Evolutionary conservation across 2,888 invertebrate species (phyloP), one percentile per base, ranked within the genome.

Genomic region (Athrips mouffetella): DNA sequence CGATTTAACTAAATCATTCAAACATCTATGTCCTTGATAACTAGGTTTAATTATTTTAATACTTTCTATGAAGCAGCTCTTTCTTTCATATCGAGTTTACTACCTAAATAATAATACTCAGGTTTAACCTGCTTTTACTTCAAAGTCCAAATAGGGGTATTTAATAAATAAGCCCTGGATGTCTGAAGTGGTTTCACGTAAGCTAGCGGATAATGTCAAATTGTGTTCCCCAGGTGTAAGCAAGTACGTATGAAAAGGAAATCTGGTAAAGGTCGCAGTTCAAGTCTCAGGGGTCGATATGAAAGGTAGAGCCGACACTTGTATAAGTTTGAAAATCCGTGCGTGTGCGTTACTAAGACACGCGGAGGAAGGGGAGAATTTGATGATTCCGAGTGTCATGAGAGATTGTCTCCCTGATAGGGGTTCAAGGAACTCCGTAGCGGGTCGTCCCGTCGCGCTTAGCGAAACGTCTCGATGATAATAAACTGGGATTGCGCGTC

Each of bases 191-290:
- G 55, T 53, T 58, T 45, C 41, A 50, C 55, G 55, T 53, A 54
- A 52, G 42, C 8, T 13, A 11, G 8, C 16, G 29, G 10, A 48
- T 48, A 50, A 41, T 50, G 30, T 53, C 50, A 62, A 64, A 60
- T 65, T 62, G 58, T 58, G 53, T 57, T 61, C 47, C 49, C 55
- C 51, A 37, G 48, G 45, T 62, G 62, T 60, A 64, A 69, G 67
- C 70, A 70, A 70, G 59, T 67, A 68, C 63, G 63, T 51, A 54
- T 18, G n/a, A 11, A 20, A 37, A 21, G 37, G 21, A 37, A 37
- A 37, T 37, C 37, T 60, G 55, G 53, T 59, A 81, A 84, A 84
- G 80, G 84, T 82, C 79, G 77, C 50, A 77, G 84, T 71, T 83
- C 75, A 76, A 67, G 66, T 67, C 71, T 53, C 63, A 62, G 57